Evolutionary conservation across 1,140 invertebrate genomes (phyloP), one percentile per base, ranked within the genome.

Genomic region (Rhynchophorus ferrugineus): DNA sequence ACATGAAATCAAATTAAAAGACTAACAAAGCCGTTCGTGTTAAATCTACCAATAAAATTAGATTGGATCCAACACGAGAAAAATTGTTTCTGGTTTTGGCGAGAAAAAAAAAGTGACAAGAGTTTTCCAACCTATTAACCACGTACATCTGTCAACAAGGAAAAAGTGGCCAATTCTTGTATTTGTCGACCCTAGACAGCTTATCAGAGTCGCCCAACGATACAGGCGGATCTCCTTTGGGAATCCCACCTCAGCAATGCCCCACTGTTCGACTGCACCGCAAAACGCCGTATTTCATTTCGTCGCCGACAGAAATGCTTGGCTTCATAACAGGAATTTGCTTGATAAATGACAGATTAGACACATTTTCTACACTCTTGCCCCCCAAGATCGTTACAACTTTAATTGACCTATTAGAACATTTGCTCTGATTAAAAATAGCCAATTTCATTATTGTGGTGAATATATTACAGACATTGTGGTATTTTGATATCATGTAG

Each of bases 121-220:
- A 61, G 49, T 65, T 65, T 65, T 65, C 61, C 59, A 50, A 60
- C 46, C 57, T 63, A 65, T 65, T 65, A 63, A 63, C 61, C 62
- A 62, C 62, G 62, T 62, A 62, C 62, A 64, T 64, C 60, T 64
- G 62, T 64, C 62, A 62, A 62, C 62, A 56, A 44, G 48, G 51
- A 60, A 62, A 63, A 60, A 62, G 51, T 59, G 52, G 56, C 44
- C 58, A 58, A 59, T 62, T 64, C 60, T 60, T 57, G 56, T 57
- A 61, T 63, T 61, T 63, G 60, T 63, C 56, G 57, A 60, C 60
- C 60, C 60, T 55, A 57, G 60, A 61, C 59, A 62, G 62, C 61
- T 60, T 61, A 62, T 55, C 49, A 58, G 42, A 59, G 54, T 58
- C 13, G 57, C 18, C 41, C 62, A 50, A 44, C 38, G 21, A 51